Evolutionary conservation across 2,888 invertebrate species (phyloP).

Genomic region (Caenorhabditis zanzibari): DNA sequence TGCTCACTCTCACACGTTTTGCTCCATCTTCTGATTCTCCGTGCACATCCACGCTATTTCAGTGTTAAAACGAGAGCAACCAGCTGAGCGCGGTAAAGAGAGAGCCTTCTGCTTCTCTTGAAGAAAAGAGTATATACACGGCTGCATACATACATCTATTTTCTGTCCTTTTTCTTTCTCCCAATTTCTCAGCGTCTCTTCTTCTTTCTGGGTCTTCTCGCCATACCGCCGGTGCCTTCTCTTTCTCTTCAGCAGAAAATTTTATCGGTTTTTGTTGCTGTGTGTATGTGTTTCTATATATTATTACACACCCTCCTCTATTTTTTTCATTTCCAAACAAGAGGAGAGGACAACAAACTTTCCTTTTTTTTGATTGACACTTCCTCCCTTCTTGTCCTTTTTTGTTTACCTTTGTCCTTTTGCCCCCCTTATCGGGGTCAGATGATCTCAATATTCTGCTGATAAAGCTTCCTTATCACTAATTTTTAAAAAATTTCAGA

Average conservation of each 20-base stretch:
- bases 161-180: slow-evolving; percentile 50
- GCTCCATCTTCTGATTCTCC: slow-evolving; percentile 11
- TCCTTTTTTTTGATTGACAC: slow-evolving; percentile 52
- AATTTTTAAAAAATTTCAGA: slow-evolving; percentile 14
- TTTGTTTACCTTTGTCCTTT: slow-evolving; percentile 31
- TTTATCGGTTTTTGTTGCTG: slow-evolving; percentile 61
- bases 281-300: slow-evolving; percentile 56
- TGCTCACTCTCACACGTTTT: neutral
- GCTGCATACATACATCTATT: slow-evolving; percentile 52
- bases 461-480: slow-evolving; percentile 12
- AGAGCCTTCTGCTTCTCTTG: slow-evolving; percentile 46
- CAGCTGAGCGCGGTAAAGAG: slow-evolving; percentile 40
- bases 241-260: slow-evolving; percentile 33
- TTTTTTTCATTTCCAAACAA: neutral
- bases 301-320: slow-evolving; percentile 51
- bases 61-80: slow-evolving; percentile 32
- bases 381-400: slow-evolving; percentile 30
- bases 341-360: neutral
- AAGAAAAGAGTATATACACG: slow-evolving; percentile 54
- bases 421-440: neutral
- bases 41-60: slow-evolving; percentile 25
- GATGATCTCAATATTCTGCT: slow-evolving; percentile 1
- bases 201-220: slow-evolving; percentile 24
- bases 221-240: slow-evolving; percentile 9
- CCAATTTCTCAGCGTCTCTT: slow-evolving; percentile 36